Base-by-base conservation (phyloP, 2,888 invertebrate genomes). In the Deroplatys truncata region DNA sequence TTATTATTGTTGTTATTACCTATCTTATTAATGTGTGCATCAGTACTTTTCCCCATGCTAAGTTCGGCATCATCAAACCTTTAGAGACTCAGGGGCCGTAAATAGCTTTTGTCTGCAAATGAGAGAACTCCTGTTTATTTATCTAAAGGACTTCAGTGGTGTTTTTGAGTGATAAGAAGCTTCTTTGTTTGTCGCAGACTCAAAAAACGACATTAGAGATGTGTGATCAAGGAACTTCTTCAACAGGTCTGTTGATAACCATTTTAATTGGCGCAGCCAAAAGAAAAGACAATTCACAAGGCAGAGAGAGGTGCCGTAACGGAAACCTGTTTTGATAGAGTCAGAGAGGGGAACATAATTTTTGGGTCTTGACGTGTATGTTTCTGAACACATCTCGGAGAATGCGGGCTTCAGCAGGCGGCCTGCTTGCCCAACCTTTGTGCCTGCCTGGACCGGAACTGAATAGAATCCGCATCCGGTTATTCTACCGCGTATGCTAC, bases 381-480 rank as follows among this genome's bases (percentile, higher is more conserved):
- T 72, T 56, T 72, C 20, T 72, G 56, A 72, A 72, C 43, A 43
- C 43, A 43, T 43, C 43, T 43, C 43, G 43, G 43, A 72, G 25
- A 72, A 72, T 72, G 56, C 56, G 56, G 20, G 56, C 56, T 72
- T 72, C 56, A 72, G 20, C 56, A 20, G 20, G 56, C 56, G 56
- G 56, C 25, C 56, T 72, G 56, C 43, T 43, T 25, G 56, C 56
- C 56, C 56, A 20, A 72, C 56, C 56, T 72, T 72, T 72, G 56
- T 72, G 56, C 20, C 89, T 87, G 85, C 88, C 84, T 31, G 87
- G 90, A 89, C 90, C 90, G 90, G 90, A 90, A 90, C 90, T 89
- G 88, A 86, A 90, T 90, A 90, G 88, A 88, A 88, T 84, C 43
- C 84, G 82, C 90, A 90, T 90, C 90, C 90, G 90, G 90, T 90